Percentiles rank a stretch among this genome's conserved stretches.
Evolutionary conservation across 1,140 invertebrate genomes (phyloP).

Genomic region (Cylas formicarius): DNA sequence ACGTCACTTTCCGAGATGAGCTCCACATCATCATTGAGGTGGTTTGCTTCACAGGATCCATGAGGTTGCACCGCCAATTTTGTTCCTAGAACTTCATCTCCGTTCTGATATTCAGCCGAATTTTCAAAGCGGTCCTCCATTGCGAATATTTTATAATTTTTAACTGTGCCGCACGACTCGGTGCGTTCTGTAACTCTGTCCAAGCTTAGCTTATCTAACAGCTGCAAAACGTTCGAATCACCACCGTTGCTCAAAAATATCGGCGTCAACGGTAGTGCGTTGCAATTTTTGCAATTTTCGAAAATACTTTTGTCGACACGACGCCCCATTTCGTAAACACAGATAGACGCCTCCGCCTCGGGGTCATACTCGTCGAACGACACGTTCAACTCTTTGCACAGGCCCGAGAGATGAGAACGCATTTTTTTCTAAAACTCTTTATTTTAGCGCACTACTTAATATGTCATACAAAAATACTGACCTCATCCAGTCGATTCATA

Average conservation of each 20-base stretch:
- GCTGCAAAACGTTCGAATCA: not conserved
- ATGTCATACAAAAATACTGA: conserved; percentile 14
- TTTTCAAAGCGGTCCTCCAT: too few species aligned
- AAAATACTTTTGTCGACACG: not conserved
- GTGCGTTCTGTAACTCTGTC: not conserved
- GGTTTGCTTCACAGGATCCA: too few species aligned
- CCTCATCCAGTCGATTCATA: conserved; percentile 25
- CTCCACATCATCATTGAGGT: too few species aligned
- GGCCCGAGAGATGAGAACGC: conserved; percentile 16
- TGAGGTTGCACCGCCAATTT: too few species aligned
- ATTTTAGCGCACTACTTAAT: not conserved
- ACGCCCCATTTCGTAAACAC: not conserved
- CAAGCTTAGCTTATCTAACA: not conserved
- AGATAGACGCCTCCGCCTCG: not conserved
- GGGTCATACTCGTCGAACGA: conserved; percentile 12
- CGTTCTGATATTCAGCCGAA: too few species aligned
- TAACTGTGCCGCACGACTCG: too few species aligned
- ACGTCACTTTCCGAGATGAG: too few species aligned
- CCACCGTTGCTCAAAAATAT: not conserved
- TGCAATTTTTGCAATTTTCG: not conserved
- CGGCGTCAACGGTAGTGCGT: not conserved
- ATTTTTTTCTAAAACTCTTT: conserved; percentile 24
- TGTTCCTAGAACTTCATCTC: too few species aligned
- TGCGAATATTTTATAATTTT: too few species aligned
- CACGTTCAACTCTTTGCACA: conserved; percentile 25